Evolutionary conservation across 2,113 vertebrate genomes (phyloP).

Genomic region (Rhegmatorhina hoffmannsi): DNA sequence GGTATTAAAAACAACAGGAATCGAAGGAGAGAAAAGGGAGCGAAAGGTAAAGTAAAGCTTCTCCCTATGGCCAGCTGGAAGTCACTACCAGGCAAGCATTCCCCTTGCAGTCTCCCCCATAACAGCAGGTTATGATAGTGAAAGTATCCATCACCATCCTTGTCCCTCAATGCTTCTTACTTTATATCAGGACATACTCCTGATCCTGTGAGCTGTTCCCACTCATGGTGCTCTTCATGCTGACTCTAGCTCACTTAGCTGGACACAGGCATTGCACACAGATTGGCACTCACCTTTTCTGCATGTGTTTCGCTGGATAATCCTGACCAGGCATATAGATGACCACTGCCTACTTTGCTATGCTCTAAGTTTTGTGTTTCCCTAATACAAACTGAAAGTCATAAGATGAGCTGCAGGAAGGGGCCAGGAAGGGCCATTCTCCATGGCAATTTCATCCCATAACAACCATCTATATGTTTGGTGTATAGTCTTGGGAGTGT

Average conservation of each 20-base stretch:
- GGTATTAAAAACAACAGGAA: background rate
- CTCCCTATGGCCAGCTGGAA: background rate
- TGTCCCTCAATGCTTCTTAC: background rate
- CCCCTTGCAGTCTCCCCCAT: fast-evolving
- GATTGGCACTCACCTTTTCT: background rate
- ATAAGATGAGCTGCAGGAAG: background rate
- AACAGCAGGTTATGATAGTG: background rate
- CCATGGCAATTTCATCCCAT: background rate
- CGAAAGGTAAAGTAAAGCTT: background rate
- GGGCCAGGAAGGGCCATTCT: background rate
- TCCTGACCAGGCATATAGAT: background rate
- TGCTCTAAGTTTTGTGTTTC: background rate
- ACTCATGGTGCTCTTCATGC: background rate
- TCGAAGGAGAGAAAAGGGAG: background rate
- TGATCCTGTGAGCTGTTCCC: background rate
- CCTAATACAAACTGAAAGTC: background rate
- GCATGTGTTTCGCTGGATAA: background rate
- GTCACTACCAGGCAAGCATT: background rate
- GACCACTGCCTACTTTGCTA: background rate
- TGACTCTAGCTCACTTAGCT: background rate
- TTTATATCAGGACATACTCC: background rate
- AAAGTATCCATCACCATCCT: background rate
- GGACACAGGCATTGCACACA: background rate
- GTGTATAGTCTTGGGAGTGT: background rate
- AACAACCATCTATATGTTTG: background rate